phyloP scores from a whole-genome alignment of 2,888 invertebrate species.

The Pseudoips prasinana region DNA sequence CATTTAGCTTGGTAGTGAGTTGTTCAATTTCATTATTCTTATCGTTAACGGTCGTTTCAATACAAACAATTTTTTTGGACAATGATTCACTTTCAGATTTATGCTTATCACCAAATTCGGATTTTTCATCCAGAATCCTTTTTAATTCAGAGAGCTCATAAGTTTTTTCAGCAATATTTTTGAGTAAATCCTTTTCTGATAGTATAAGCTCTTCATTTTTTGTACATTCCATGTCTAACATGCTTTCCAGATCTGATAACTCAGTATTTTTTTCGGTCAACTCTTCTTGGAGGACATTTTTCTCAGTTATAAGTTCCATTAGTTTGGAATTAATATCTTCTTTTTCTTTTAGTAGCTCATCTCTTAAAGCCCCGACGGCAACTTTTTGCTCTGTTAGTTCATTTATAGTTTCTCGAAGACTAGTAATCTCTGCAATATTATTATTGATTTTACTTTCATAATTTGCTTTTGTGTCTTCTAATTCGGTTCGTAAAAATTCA shows the following conservation, averaged over 20 bases:
- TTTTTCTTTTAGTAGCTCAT: slow-evolving; percentile 33
- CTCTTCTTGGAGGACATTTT: slow-evolving; percentile 21
- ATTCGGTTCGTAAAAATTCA: slow-evolving; percentile 36
- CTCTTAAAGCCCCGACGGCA: slow-evolving; percentile 21
- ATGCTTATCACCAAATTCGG: slow-evolving; percentile 33
- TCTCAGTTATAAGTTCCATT: slow-evolving; percentile 27
- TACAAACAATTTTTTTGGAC: slow-evolving; percentile 32
- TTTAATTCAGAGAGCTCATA: slow-evolving; percentile 37
- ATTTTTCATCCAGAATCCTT: slow-evolving; percentile 36
- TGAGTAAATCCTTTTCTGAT: slow-evolving; percentile 35
- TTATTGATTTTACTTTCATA: slow-evolving; percentile 37
- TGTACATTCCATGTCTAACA: slow-evolving; percentile 34
- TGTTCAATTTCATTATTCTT: slow-evolving; percentile 40
- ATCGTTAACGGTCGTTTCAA: slow-evolving; percentile 34
- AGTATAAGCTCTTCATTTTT: slow-evolving; percentile 38
- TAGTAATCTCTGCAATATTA: slow-evolving; percentile 33
- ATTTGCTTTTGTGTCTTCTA: slow-evolving; percentile 34
- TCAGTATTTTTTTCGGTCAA: slow-evolving; percentile 33
- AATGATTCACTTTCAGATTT: slow-evolving; percentile 35
- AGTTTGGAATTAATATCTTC: slow-evolving; percentile 27
- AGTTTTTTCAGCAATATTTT: slow-evolving; percentile 32
- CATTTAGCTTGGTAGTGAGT: slow-evolving; percentile 32
- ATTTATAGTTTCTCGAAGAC: slow-evolving; percentile 38
- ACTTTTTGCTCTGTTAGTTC: slow-evolving; percentile 35
- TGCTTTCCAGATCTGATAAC: slow-evolving; percentile 31